Base-by-base conservation (phyloP, 2,113 vertebrate genomes). In the Peucedramus taeniatus region DNA sequence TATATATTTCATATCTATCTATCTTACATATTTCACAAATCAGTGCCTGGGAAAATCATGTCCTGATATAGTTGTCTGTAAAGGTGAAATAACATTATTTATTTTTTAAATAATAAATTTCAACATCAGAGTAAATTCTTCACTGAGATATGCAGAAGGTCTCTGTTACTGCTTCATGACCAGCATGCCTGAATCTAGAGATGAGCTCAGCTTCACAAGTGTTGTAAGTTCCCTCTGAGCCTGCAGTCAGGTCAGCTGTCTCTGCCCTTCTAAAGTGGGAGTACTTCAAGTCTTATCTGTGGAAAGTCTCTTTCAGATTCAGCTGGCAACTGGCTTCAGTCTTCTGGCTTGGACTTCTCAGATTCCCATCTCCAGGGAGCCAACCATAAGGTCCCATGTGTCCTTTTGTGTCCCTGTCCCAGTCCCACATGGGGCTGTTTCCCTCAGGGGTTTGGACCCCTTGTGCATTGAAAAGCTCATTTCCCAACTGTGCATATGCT, bases 11-110 rank as follows among this genome's bases (percentile, higher is more conserved):
- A 15, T 18, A 20, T 61, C 26, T n/a, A 15, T 47, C 39, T 57
- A 11, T 51, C 26, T 57, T 45, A 59, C 21, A 20, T 42, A 49
- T 78, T 94, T 97, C 79, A 95, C 59, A 93, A 92, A 96, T 93
- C 69, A 91, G 9, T 90, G 33, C 51, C 53, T 23, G 23, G 24
- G 83, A 66, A 86, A 50, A 56, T 71, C 13, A 60, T 2, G 0
- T 64, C 51, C 40, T 68, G 31, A 6, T 6, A 40, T 7, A 47
- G 37, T 2, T 80, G 33, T 18, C 7, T 82, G 19, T 69, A 76
- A 85, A 76, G 26, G 21, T 14, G 57, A 84, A 82, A 71, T 40
- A 24, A 0, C 13, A 27, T 49, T 56, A 51, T 7, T 71, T 0
- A 15, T 61, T 87, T 91, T 82, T 35, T 1, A 49, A 82, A 87